phyloP scores from a whole-genome alignment of 2,113 vertebrate genomes.

The Dasyprocta punctata region DNA sequence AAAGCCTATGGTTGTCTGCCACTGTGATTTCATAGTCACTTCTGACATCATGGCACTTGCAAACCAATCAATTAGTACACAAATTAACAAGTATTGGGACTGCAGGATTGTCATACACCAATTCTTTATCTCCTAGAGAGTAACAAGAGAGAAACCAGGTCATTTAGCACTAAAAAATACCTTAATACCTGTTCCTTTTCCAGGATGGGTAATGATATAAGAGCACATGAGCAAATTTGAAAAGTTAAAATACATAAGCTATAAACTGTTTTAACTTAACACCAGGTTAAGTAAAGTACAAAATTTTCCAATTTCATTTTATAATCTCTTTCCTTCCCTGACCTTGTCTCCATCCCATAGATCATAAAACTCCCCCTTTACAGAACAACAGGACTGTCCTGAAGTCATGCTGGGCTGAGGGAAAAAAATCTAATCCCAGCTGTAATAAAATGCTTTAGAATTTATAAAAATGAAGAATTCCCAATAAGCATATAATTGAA shows the following conservation, averaged over 20 bases:
- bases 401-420: background rate
- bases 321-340: background rate
- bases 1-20: background rate
- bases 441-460: slow-evolving; percentile 67
- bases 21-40: background rate
- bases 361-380: slow-evolving; percentile 34
- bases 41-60: background rate
- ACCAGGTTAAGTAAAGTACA: background rate
- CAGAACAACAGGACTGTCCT: slow-evolving; percentile 15
- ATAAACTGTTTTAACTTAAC: background rate
- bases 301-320: background rate
- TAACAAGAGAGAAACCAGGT: background rate
- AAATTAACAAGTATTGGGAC: background rate
- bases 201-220: background rate
- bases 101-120: background rate
- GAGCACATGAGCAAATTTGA: background rate
- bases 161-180: background rate
- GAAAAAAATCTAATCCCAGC: background rate
- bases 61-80: background rate
- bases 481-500: slow-evolving; percentile 62
- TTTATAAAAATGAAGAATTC: slow-evolving; percentile 72
- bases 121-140: background rate
- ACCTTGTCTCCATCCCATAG: slow-evolving; percentile 9
- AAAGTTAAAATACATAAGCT: background rate
- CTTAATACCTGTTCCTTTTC: background rate